Conservation (phyloP, 2,888 invertebrate genomes). For the Conops quadrifasciatus region DNA sequence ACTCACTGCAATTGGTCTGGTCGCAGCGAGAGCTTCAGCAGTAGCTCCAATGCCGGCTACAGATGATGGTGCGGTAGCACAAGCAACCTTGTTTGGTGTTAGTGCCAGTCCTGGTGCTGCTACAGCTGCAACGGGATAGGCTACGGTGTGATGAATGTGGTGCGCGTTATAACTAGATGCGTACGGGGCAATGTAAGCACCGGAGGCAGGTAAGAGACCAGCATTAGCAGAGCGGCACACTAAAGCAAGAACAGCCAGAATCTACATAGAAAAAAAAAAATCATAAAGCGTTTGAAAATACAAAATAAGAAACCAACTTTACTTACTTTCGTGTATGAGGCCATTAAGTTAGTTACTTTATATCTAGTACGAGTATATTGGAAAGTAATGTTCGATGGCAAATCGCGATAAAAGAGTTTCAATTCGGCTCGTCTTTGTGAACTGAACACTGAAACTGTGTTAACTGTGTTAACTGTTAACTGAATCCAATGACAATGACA, state of each 20-base stretch:
- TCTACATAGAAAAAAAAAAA: constrained; percentile 57
- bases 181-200: constrained; percentile 71
- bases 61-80: constrained; percentile 20
- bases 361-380: no score
- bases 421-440: no score
- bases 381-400: no score
- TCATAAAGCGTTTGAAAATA: constrained; percentile 45
- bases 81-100: constrained; percentile 10
- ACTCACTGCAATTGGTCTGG: constrained; percentile 34
- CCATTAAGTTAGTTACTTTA: no score
- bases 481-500: constrained; percentile 27
- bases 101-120: constrained; percentile 39
- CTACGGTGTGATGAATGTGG: constrained; percentile 78
- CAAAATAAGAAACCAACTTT: not conserved
- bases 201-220: constrained; percentile 62
- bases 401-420: no score
- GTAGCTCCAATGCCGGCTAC: not conserved
- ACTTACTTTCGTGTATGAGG: no score
- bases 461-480: not conserved
- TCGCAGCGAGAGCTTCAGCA: constrained; percentile 43
- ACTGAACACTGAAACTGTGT: not conserved
- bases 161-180: constrained; percentile 81
- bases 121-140: constrained; percentile 68
- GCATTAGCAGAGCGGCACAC: constrained; percentile 57
- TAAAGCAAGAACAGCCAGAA: constrained; percentile 51